Conservation (phyloP, 92 coral and sea anemone genomes). For the Zoanthus sansibaricus region DNA sequence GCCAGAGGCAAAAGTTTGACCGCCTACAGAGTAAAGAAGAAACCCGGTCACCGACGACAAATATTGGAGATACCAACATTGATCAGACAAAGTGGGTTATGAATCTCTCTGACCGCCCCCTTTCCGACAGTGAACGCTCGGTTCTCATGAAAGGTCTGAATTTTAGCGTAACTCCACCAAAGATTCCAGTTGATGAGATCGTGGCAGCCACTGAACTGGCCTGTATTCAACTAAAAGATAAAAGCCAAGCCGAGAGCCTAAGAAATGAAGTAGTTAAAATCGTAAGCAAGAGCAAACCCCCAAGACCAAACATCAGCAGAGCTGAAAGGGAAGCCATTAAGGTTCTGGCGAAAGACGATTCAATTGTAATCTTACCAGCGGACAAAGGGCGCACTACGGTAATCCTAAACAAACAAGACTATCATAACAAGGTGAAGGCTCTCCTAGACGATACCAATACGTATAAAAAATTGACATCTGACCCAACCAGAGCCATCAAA, state of each 20-base stretch:
- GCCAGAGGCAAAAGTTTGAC: constrained; percentile 44
- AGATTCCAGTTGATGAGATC: constrained; percentile 32
- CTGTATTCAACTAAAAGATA: constrained; percentile 39
- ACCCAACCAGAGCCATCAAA: constrained; percentile 42
- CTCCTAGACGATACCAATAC: constrained; percentile 30
- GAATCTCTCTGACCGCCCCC: constrained; percentile 35
- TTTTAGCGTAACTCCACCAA: constrained; percentile 44
- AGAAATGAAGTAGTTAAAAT: constrained; percentile 38
- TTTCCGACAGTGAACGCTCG: constrained; percentile 17
- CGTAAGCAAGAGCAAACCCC: constrained; percentile 46
- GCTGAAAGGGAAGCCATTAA: constrained; percentile 46
- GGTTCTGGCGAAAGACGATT: constrained; percentile 29
- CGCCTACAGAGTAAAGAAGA: constrained; percentile 31
- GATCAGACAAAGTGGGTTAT: constrained; percentile 23
- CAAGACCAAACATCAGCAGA: constrained; percentile 48
- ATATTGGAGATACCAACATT: constrained; percentile 15
- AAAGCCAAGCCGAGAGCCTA: constrained; percentile 43
- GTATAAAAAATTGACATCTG: constrained; percentile 28
- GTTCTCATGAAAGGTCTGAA: constrained; percentile 51
- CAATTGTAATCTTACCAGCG: constrained; percentile 31
- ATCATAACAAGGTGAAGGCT: constrained; percentile 24
- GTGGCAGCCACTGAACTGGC: constrained; percentile 45
- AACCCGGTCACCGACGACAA: constrained; percentile 7
- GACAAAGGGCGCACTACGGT: constrained; percentile 48
- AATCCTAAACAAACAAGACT: constrained; percentile 32